Evolutionary conservation across 2,888 invertebrate species (phyloP), one percentile per base, ranked within the genome.

Genomic region (Electrophaes corylata): DNA sequence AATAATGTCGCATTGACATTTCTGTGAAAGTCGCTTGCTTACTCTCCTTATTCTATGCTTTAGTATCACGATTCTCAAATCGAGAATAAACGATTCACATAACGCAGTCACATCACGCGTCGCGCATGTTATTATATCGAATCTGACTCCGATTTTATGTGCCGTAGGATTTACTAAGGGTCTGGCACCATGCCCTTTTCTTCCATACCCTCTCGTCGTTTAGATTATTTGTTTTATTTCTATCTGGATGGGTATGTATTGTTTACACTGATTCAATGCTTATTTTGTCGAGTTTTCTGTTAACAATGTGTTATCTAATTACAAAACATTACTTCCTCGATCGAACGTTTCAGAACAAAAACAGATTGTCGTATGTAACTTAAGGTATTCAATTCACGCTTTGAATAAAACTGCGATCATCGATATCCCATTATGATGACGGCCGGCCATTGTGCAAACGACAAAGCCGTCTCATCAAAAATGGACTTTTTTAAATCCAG

Each of bases 361-460:
- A 35, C 33, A 35, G 33, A 45, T 46, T 14, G 4, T 20, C 19
- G 33, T 46, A 23, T 16, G 37, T 16, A 37, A 16, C 14, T 14
- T 37, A 16, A 46, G 47, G 44, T 46, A 46, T 60, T 51, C 48
- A 48, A 53, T 55, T 31, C 26, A 52, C 45, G 49, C 29, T 57
- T 58, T 58, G 47, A 59, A 57, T 64, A 52, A 60, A 63, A 61
- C 60, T 57, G 62, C 50, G 50, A 61, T 59, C 64, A 47, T 61
- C 53, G 60, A 60, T 62, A 66, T 48, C 46, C 52, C 48, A 49
- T 62, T 64, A 60, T 52, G 58, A 64, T 64, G 51, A 62, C 58
- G 64, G 59, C 50, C 57, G 44, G 33, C 57, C 53, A 61, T 66
- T 66, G 64, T 64, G 35, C 49, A 33, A 47, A 56, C 49, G 57